phyloP scores from a whole-genome alignment of 1,140 invertebrate genomes.

The Euwallacea similis region DNA sequence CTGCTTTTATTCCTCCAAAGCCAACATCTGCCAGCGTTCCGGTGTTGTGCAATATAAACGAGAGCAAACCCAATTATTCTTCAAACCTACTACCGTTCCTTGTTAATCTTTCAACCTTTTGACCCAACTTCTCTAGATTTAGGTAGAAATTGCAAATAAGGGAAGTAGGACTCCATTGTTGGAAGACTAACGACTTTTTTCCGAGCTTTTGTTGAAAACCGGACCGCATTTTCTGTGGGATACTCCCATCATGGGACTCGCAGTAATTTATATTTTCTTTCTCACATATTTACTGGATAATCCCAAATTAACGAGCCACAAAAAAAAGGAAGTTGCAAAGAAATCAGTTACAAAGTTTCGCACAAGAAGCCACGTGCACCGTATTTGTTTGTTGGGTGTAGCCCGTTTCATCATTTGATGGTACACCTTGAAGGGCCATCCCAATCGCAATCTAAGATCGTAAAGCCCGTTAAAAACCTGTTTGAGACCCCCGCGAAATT shows the following conservation, averaged over 20 bases:
- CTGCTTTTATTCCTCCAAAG: background rate
- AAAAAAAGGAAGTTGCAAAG: background rate
- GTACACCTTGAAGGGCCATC: constrained; percentile 8
- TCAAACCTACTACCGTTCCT: constrained; percentile 14
- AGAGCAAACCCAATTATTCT: constrained; percentile 14
- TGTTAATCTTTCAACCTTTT: constrained; percentile 20
- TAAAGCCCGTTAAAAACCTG: constrained; percentile 25
- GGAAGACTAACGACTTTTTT: constrained; percentile 25
- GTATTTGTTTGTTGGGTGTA: constrained; percentile 11
- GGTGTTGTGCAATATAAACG: constrained; percentile 8
- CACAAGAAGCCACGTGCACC: constrained; percentile 4
- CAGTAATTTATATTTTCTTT: too few relatives aligned
- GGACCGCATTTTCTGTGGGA: constrained; percentile 4
- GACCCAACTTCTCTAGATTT: constrained; percentile 12
- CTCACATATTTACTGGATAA: background rate
- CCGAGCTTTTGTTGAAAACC: constrained; percentile 16
- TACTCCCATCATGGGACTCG: background rate
- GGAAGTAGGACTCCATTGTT: constrained; percentile 18
- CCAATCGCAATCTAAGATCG: constrained; percentile 5
- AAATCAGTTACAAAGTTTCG: constrained; percentile 5
- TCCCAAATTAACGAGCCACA: background rate
- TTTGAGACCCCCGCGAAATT: constrained; percentile 20
- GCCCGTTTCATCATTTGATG: background rate
- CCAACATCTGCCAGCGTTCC: background rate
- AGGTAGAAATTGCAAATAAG: constrained; percentile 33